A percentile compares a stretch with the other conserved stretches of the same genome.
Conservation (phyloP, 2,888 invertebrate genomes). For the Amblyjoppa fuscipennis region DNA sequence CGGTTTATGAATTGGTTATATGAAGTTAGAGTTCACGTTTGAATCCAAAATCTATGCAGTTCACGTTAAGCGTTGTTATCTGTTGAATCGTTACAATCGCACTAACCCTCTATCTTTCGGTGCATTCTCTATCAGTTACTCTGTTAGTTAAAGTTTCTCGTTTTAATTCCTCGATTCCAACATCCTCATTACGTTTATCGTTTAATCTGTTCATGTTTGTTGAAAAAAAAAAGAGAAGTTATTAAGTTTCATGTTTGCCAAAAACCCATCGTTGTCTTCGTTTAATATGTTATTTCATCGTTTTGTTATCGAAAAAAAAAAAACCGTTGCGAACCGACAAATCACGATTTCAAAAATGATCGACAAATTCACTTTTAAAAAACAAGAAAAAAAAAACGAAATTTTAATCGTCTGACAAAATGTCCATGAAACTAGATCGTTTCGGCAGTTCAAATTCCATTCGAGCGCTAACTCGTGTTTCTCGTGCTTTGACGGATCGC, state of each 20-base stretch:
- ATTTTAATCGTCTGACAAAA: background rate
- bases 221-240: background rate
- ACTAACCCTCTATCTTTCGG: slow-evolving; percentile 50
- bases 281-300: slow-evolving; percentile 45
- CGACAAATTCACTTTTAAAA: slow-evolving; percentile 3
- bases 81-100: slow-evolving; percentile 70
- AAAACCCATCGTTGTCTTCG: slow-evolving; percentile 13
- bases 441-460: background rate
- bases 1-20: slow-evolving; percentile 59
- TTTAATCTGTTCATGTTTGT: slow-evolving; percentile 60
- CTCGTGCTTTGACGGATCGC: slow-evolving; percentile 53
- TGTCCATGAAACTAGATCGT: background rate
- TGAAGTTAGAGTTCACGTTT: slow-evolving; percentile 66
- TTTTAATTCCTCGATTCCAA: slow-evolving; percentile 60
- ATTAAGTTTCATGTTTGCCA: slow-evolving; percentile 67
- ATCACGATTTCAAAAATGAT: slow-evolving; percentile 31
- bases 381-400: no score
- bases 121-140: slow-evolving; percentile 57
- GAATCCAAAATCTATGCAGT: slow-evolving; percentile 71
- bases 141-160: slow-evolving; percentile 68
- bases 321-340: slow-evolving; percentile 44
- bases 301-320: slow-evolving; percentile 31
- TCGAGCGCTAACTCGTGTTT: slow-evolving; percentile 12
- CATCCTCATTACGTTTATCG: slow-evolving; percentile 64
- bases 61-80: slow-evolving; percentile 74